Evolutionary conservation across 2,113 vertebrate genomes (phyloP).

Genomic region (Cichladusa arquata): DNA sequence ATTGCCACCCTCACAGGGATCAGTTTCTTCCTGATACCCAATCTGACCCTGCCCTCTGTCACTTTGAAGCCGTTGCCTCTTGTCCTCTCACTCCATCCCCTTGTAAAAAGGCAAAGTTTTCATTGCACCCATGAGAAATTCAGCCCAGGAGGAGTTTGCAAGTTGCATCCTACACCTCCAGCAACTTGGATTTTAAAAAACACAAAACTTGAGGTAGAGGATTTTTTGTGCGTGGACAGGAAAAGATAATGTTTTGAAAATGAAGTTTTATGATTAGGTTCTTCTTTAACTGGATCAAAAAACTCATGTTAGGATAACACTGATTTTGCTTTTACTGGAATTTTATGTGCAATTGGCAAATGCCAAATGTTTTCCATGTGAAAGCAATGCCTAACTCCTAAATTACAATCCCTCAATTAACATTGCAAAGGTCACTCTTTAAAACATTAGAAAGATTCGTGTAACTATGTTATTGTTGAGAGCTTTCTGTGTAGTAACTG

Average conservation of each 20-base stretch:
- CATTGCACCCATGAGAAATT: fast-evolving
- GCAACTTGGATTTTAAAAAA: background rate
- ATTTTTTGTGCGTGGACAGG: background rate
- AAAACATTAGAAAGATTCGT: background rate
- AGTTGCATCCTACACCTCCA: background rate
- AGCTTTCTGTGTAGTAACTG: background rate
- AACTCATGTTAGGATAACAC: background rate
- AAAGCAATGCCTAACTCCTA: background rate
- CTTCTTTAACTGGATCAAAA: background rate
- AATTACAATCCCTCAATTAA: background rate
- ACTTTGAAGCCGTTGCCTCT: background rate
- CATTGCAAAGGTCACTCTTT: background rate
- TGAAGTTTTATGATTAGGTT: background rate
- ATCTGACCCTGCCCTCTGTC: background rate
- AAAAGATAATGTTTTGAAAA: background rate
- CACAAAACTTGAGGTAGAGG: background rate
- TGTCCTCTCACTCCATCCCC: background rate
- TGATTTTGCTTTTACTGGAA: background rate
- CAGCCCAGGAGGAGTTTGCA: fast-evolving
- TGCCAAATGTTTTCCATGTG: background rate
- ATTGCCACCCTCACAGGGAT: fast-evolving
- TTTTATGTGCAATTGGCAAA: background rate
- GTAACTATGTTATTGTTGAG: background rate
- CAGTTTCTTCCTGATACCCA: background rate
- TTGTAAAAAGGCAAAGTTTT: background rate